Conservation (phyloP, 2,888 invertebrate species). For the Perdita meconis region DNA sequence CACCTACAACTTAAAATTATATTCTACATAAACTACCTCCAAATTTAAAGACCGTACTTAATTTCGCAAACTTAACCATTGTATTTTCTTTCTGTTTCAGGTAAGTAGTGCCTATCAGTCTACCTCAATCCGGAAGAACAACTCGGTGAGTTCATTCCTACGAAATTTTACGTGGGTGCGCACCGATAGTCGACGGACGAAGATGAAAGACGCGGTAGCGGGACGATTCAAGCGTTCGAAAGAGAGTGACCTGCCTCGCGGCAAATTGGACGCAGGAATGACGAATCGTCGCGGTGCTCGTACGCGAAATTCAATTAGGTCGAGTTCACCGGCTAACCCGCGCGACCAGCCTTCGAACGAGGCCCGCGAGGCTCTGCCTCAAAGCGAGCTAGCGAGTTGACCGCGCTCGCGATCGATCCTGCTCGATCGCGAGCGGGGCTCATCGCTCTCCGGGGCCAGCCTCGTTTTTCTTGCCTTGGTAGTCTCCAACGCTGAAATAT, state of each 20-base stretch:
- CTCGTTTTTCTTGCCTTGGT: conserved; percentile 48
- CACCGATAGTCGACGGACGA: conserved; percentile 58
- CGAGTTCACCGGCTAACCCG: conserved; percentile 66
- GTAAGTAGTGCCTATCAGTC: conserved; percentile 58
- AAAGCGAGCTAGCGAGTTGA: conserved; percentile 35
- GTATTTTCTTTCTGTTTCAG: conserved; percentile 61
- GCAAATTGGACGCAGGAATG: conserved; percentile 71
- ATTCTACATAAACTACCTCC: too few relatives aligned
- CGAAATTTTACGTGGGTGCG: conserved; percentile 51
- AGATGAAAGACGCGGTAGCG: conserved; percentile 65
- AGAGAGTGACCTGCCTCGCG: conserved; percentile 67
- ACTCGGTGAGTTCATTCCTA: conserved; percentile 26
- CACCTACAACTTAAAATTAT: too few relatives aligned
- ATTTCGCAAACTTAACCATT: too few relatives aligned
- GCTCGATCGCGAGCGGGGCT: conserved; percentile 41
- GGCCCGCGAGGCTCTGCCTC: conserved; percentile 63
- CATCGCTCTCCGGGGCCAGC: conserved; percentile 40
- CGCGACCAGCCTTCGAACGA: conserved; percentile 62
- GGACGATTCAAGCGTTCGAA: conserved; percentile 51
- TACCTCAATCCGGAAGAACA: neutral
- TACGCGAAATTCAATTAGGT: conserved; percentile 74
- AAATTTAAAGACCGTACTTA: too few relatives aligned
- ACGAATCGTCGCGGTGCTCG: conserved; percentile 69
- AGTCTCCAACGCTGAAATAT: conserved; percentile 50
- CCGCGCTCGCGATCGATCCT: conserved; percentile 51